Percentiles rank a stretch among this genome's conserved stretches.
Conservation (phyloP, 2,797 vertebrate species). For the Fringilla coelebs region DNA sequence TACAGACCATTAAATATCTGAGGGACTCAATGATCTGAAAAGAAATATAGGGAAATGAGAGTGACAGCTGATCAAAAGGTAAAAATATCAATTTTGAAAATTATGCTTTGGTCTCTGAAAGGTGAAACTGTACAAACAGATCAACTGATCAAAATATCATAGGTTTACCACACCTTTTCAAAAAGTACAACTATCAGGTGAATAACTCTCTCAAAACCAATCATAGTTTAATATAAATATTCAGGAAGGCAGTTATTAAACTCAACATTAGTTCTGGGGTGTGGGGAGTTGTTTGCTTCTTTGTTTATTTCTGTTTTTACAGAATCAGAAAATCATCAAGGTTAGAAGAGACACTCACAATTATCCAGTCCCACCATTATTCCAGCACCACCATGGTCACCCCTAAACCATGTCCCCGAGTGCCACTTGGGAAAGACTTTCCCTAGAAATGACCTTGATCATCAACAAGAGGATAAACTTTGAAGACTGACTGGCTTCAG, state of each 20-base stretch:
- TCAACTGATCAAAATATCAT: not conserved
- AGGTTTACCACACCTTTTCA: not conserved
- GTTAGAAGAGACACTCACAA: not conserved
- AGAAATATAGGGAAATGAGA: not conserved
- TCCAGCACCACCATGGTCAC: not conserved
- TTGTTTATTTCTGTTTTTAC: not conserved
- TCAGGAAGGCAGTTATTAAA: not conserved
- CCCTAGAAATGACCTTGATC: not conserved
- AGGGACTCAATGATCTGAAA: not conserved
- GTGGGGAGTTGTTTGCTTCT: accelerated
- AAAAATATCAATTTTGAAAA: not conserved
- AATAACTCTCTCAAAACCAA: not conserved
- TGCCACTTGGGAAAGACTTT: not conserved
- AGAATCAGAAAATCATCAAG: not conserved
- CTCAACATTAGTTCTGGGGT: not conserved
- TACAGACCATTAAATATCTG: not conserved
- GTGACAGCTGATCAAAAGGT: not conserved
- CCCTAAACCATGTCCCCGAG: not conserved
- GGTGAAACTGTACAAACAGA: not conserved
- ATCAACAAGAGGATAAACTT: not conserved
- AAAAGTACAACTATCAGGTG: not conserved
- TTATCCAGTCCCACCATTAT: not conserved
- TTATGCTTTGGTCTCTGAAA: not conserved
- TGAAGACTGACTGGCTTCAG: not conserved
- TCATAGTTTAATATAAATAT: not conserved